Evolutionary conservation across 2,797 vertebrate species (phyloP), one percentile per base, ranked within the genome.

Genomic region (Betta splendens): DNA sequence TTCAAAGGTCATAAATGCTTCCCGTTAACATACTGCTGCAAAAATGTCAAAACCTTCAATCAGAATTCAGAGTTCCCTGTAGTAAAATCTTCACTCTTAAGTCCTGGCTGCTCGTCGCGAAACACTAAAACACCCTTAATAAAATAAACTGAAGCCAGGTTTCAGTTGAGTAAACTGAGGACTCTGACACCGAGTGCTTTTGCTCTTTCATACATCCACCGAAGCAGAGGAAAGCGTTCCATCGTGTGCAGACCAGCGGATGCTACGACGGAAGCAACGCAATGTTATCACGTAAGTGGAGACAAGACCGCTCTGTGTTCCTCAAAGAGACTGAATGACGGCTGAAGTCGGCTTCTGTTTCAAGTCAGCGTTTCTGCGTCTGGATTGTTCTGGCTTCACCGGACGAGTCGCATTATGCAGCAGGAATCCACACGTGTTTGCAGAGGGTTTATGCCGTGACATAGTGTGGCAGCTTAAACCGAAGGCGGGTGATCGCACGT

Each of bases 401-500:
- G 26, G 7, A 13, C 3, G 1, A 16, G 20, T 35, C 17, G 29
- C 33, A 26, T 31, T 29, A 37, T 29, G 13, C 23, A 37, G 16
- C 7, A 23, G 21, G 16, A 53, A 29, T 18, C 20, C 50, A 50
- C 18, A 22, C 3, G 44, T 7, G 29, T 43, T 25, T 37, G 23
- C 9, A 17, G 18, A 23, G 8, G 37, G 35, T 21, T 54, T 33
- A 40, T 39, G n/a, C 32, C 23, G 4, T 22, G 22, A 17, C 16
- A 39, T 15, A 13, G 12, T 15, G 21, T 20, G 17, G 23, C 49
- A 35, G 20, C 33, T 29, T 42, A 44, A 70, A 40, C 33, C 5
- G 33, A 40, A 49, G 32, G 3, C 2, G 7, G 9, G 11, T 17
- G 4, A 26, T 46, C 60, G 25, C 32, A 33, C 61, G 44, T 67